phyloP scores from a whole-genome alignment of 2,797 vertebrate genomes.

The Scolopax rusticola region DNA sequence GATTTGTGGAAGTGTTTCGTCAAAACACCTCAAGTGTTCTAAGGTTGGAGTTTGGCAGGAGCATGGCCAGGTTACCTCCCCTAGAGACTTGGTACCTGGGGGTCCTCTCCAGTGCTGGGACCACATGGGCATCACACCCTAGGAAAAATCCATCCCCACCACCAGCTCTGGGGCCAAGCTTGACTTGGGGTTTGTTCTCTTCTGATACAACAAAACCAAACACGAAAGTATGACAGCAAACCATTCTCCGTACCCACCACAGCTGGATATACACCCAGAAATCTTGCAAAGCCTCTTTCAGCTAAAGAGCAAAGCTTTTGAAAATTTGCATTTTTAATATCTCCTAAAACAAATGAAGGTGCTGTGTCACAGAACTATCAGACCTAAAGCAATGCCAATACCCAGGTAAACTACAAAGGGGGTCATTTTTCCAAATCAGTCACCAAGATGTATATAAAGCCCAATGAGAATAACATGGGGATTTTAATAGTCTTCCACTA shows the following conservation, averaged over 20 bases:
- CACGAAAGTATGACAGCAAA: background rate
- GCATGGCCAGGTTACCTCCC: accelerated
- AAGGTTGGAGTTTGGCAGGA: background rate
- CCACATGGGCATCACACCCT: accelerated
- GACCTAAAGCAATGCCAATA: background rate
- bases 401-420: background rate
- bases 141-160: background rate
- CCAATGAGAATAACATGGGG: background rate
- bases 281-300: background rate
- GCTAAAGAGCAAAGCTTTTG: background rate
- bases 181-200: background rate
- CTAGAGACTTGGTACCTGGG: background rate
- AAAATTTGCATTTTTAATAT: background rate
- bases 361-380: background rate
- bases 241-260: background rate
- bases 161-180: no score
- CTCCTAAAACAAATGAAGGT: background rate
- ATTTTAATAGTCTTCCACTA: background rate
- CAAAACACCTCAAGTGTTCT: accelerated
- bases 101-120: background rate
- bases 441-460: background rate
- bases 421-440: background rate
- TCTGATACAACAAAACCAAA: background rate
- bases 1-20: background rate
- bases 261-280: background rate